Evolutionary conservation across 2,113 vertebrate genomes (phyloP).

Genomic region (Chaetops frenatus): DNA sequence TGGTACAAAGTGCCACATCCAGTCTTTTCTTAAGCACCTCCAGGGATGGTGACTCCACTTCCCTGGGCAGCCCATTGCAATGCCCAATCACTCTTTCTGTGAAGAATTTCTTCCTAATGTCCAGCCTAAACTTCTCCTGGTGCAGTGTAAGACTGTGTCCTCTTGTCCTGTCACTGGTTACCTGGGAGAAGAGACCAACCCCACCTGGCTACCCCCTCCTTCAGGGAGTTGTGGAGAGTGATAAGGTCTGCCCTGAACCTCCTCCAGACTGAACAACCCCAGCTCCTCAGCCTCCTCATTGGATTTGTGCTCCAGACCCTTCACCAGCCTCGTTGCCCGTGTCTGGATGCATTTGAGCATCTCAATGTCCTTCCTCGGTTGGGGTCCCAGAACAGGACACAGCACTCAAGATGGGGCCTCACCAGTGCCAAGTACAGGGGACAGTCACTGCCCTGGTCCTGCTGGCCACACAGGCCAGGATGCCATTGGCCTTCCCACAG

Average conservation of each 20-base stretch:
- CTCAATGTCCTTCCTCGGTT: not conserved
- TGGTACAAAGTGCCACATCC: not conserved
- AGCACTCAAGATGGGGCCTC: not conserved
- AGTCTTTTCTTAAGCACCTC: not conserved
- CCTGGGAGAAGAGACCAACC: not conserved
- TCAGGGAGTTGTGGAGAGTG: not conserved
- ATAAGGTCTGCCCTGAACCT: not conserved
- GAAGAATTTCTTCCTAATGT: not conserved
- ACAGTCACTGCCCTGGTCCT: not conserved
- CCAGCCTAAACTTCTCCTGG: not conserved
- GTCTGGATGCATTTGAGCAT: not conserved
- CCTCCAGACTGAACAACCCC: not conserved
- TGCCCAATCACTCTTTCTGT: not conserved
- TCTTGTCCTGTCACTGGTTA: not conserved
- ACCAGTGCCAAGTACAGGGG: not conserved
- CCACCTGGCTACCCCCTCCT: not conserved
- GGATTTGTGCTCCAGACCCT: not conserved
- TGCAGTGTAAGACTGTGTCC: accelerated
- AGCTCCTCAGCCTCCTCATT: not conserved
- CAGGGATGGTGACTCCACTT: not conserved
- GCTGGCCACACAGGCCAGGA: not conserved
- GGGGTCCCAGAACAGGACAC: not conserved
- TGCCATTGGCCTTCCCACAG: not conserved
- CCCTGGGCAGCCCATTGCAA: not conserved
- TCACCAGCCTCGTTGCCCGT: not conserved